Conservation (phyloP, 2,113 vertebrate genomes). For the Bubo scandiacus region DNA sequence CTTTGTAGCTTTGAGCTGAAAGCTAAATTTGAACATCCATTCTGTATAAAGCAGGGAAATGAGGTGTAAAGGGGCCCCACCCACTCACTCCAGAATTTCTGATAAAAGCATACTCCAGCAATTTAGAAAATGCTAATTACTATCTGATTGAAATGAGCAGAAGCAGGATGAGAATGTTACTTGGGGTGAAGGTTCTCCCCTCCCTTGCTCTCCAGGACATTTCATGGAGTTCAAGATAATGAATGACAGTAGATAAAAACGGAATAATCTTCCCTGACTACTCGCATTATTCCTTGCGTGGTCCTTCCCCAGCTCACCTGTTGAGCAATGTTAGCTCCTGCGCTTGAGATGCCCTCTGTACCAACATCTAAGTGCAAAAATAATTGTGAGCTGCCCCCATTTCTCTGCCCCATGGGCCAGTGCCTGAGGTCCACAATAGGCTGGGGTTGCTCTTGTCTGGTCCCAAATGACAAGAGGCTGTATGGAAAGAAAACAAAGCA, state of each 20-base stretch:
- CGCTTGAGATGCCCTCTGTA: background rate
- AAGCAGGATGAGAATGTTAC: constrained; percentile 5
- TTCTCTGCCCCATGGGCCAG: background rate
- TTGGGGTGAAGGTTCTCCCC: background rate
- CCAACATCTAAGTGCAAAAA: background rate
- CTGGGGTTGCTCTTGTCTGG: background rate
- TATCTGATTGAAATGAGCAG: constrained; percentile 10
- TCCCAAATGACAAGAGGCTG: background rate
- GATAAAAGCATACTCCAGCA: background rate
- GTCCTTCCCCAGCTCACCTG: background rate
- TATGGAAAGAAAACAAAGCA: background rate
- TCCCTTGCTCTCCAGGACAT: background rate
- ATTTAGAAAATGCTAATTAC: constrained; percentile 51
- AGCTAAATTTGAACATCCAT: constrained; percentile 41
- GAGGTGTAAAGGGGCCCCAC: constrained; percentile 29
- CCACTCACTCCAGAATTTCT: background rate
- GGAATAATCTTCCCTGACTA: background rate
- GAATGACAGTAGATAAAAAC: background rate
- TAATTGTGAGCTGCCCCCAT: background rate
- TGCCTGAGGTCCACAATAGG: background rate
- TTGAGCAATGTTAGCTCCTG: background rate
- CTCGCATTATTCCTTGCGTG: background rate
- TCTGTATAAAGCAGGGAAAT: constrained; percentile 25
- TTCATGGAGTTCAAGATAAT: background rate
- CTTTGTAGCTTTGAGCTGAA: constrained; percentile 1